These are phyloP conservation scores for Endotricha flammealis DNA, from an alignment of 2,888 invertebrate species.

Conservation along the genomic window DNA sequence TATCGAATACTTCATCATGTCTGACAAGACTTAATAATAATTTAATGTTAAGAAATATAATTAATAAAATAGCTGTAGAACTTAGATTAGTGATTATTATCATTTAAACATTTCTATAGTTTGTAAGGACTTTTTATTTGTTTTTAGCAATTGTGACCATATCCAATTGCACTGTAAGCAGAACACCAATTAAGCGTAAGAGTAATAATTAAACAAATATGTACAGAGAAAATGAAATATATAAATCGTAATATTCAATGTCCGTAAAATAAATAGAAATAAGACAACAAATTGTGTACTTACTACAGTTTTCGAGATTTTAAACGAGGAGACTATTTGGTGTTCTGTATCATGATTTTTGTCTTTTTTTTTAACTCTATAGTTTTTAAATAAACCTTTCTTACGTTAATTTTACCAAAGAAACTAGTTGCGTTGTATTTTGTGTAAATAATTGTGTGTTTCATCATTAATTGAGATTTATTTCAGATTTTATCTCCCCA, in stretches of 20 bases:
- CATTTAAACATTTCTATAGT: not conserved
- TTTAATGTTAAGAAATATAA: not conserved
- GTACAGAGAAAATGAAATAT: constrained; percentile 14
- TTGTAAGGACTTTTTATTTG: constrained; percentile 12
- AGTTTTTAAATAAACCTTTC: too few species aligned
- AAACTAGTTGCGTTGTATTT: too few species aligned
- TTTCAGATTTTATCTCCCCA: not conserved
- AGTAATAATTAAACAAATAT: constrained; percentile 17
- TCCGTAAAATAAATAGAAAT: not conserved
- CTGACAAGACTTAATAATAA: too few species aligned
- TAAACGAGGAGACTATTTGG: not conserved
- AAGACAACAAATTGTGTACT: constrained; percentile 4
- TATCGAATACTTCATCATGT: too few species aligned
- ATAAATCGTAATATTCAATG: not conserved
- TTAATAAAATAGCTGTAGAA: too few species aligned
- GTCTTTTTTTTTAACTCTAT: too few species aligned
- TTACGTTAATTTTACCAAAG: too few species aligned
- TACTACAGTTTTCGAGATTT: constrained; percentile 6
- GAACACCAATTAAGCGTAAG: constrained; percentile 23
- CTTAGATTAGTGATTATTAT: constrained; percentile 3
- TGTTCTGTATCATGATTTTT: constrained; percentile 2
- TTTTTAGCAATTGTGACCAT: constrained; percentile 20
- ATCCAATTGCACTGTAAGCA: constrained; percentile 23
- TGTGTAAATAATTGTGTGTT: too few species aligned
- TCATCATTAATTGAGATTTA: too few species aligned